Conservation (phyloP, 2,888 invertebrate species). For the Gymnocheta viridis region DNA sequence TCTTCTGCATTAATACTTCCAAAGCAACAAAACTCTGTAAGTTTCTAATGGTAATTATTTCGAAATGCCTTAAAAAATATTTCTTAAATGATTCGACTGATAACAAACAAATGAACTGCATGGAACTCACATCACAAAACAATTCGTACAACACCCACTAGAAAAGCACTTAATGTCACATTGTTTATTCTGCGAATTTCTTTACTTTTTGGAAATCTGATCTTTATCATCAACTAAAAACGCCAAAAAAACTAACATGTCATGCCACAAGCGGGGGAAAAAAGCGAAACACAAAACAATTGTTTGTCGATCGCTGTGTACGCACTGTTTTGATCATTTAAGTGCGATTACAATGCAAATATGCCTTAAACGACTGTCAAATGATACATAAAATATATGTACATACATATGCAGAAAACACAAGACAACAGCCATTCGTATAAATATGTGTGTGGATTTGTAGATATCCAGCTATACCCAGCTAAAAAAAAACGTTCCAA, state of each 20-base stretch:
- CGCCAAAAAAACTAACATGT: conserved; percentile 27
- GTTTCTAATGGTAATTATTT: conserved; percentile 13
- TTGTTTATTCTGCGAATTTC: conserved; percentile 59
- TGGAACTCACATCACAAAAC: conserved; percentile 29
- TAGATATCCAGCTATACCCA: no score
- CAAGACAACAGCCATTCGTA: conserved; percentile 12
- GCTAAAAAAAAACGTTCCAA: no score
- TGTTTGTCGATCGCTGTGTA: conserved; percentile 60
- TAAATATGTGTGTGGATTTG: neutral
- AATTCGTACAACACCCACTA: conserved; percentile 63
- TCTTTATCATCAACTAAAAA: conserved; percentile 33
- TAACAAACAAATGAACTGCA: conserved; percentile 17
- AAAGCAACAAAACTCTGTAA: neutral
- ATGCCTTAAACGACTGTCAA: conserved; percentile 66
- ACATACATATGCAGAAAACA: neutral
- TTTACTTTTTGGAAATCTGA: conserved; percentile 37
- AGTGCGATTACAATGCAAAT: conserved; percentile 66
- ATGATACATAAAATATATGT: conserved; percentile 20
- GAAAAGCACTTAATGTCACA: conserved; percentile 64
- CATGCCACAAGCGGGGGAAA: conserved; percentile 42
- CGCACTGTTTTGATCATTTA: conserved; percentile 62
- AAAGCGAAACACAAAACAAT: conserved; percentile 32
- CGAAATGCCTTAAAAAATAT: conserved; percentile 23
- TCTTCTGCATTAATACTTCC: neutral
- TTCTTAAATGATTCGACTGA: conserved; percentile 27